Percentiles rank a stretch among this genome's conserved stretches.
phyloP scores from a whole-genome alignment of 1,140 invertebrate species.

The Neelides sp. region DNA sequence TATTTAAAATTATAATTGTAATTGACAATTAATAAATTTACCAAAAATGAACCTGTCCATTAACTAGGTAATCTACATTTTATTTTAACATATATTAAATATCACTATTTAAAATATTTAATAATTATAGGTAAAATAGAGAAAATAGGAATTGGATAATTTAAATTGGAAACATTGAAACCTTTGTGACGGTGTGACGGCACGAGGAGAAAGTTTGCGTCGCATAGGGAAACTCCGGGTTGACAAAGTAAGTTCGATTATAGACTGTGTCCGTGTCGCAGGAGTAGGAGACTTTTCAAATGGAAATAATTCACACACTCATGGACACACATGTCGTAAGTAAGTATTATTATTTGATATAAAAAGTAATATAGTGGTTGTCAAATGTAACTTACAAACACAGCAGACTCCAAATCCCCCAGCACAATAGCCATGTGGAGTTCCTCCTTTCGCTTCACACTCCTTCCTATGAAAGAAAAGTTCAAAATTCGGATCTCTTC shows the following conservation, averaged over 20 bases:
- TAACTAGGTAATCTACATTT: no score
- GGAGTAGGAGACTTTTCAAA: constrained; percentile 31
- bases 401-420: constrained; percentile 64
- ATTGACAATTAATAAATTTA: no score
- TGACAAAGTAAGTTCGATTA: constrained; percentile 73
- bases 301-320: not conserved
- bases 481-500: not conserved
- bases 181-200: constrained; percentile 61
- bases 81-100: no score
- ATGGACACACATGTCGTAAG: not conserved
- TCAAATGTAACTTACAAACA: constrained; percentile 45
- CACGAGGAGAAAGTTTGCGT: constrained; percentile 64
- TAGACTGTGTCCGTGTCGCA: constrained; percentile 59
- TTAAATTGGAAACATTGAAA: no score
- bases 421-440: constrained; percentile 56
- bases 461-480: constrained; percentile 36
- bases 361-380: not conserved
- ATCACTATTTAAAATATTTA: no score
- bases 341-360: constrained; percentile 1
- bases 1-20: no score
- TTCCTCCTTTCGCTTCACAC: constrained; percentile 52
- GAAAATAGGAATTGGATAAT: no score
- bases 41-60: no score
- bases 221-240: constrained; percentile 56
- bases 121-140: no score